Evolutionary conservation across 2,888 invertebrate species (phyloP).

Genomic region (Blomia tropicalis): DNA sequence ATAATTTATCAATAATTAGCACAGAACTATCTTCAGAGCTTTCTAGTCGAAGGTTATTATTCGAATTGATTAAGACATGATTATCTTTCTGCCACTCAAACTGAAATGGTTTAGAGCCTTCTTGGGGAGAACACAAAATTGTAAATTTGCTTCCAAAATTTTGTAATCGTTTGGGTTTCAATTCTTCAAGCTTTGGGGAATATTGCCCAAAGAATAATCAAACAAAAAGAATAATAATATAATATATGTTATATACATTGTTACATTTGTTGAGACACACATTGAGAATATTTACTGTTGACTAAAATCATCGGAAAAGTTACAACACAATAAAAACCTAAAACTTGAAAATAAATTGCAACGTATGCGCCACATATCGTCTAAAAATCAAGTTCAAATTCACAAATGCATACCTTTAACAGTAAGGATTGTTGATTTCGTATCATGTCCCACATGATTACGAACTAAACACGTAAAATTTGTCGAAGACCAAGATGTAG

Average conservation of each 20-base stretch:
- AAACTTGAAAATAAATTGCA: too few relatives aligned
- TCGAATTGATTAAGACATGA: neutral
- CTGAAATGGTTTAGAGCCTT: conserved; percentile 23
- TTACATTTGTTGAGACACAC: neutral
- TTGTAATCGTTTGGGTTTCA: neutral
- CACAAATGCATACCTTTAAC: conserved; percentile 25
- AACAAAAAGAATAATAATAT: neutral
- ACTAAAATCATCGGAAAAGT: neutral
- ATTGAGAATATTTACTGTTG: neutral
- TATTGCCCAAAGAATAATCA: neutral
- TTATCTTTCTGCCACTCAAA: conserved; percentile 26
- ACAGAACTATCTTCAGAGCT: conserved; percentile 18
- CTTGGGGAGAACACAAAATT: conserved; percentile 15
- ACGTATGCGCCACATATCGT: neutral
- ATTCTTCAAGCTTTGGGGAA: neutral
- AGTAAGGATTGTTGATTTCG: conserved; percentile 17
- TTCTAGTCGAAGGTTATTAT: conserved; percentile 10
- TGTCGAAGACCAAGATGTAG: neutral
- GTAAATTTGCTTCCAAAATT: neutral
- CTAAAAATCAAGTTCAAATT: neutral
- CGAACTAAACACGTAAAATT: conserved; percentile 7
- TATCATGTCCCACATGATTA: conserved; percentile 24
- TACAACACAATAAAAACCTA: neutral
- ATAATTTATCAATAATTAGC: conserved; percentile 22
- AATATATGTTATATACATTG: neutral